phyloP scores from a whole-genome alignment of 2,888 invertebrate species.

The Drosophila eohydei region DNA sequence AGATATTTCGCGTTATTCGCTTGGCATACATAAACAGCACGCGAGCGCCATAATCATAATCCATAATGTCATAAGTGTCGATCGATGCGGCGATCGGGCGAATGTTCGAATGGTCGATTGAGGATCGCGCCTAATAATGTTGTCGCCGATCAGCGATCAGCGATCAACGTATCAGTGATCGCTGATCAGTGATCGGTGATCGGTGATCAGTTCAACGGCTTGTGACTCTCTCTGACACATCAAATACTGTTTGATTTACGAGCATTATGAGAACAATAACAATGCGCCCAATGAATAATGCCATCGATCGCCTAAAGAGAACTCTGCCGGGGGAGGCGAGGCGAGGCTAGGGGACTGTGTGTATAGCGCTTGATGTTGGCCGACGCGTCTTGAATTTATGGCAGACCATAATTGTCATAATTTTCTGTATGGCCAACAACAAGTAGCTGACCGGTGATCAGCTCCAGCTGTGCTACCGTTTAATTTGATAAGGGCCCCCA shows the following conservation, averaged over 20 bases:
- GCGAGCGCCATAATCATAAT: conserved; percentile 77
- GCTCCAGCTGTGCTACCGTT: conserved; percentile 80
- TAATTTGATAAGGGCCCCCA: conserved; percentile 74
- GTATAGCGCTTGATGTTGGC: conserved; percentile 67
- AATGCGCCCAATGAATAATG: conserved; percentile 71
- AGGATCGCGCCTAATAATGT: conserved; percentile 74
- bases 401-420: conserved; percentile 83
- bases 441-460: conserved; percentile 59
- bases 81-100: conserved; percentile 58
- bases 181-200: conserved; percentile 36
- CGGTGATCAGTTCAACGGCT: conserved; percentile 74
- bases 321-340: not conserved
- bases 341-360: conserved; percentile 12
- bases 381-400: conserved; percentile 71
- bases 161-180: conserved; percentile 29
- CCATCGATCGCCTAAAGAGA: conserved; percentile 37
- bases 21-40: conserved; percentile 77
- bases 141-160: conserved; percentile 55
- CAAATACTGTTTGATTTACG: conserved; percentile 67
- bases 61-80: conserved; percentile 78
- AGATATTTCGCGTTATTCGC: conserved; percentile 61
- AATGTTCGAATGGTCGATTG: conserved; percentile 60
- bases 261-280: conserved; percentile 60
- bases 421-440: conserved; percentile 74
- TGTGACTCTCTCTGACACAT: conserved; percentile 76